phyloP scores from a whole-genome alignment of 2,113 vertebrate species.

The Erpornis zantholeuca region DNA sequence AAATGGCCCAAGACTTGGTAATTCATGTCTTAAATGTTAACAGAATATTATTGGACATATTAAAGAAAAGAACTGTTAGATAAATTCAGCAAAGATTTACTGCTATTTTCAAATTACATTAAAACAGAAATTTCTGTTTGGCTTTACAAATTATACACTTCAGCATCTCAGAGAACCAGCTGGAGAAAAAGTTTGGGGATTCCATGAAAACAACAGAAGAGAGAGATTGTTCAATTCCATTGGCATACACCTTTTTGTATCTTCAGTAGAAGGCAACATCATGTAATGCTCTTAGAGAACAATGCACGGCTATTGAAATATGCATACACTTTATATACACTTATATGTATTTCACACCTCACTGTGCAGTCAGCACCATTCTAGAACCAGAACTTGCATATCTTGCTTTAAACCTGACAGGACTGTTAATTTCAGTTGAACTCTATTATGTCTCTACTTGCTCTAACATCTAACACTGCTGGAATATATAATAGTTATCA shows the following conservation, averaged over 20 bases:
- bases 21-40: background rate
- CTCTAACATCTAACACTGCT: background rate
- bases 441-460: background rate
- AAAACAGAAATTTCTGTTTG: background rate
- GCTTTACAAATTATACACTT: background rate
- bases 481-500: background rate
- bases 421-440: background rate
- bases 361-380: background rate
- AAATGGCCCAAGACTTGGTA: background rate
- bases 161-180: background rate
- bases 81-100: background rate
- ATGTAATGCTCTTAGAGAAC: background rate
- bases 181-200: background rate
- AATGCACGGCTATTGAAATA: fast-evolving
- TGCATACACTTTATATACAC: fast-evolving
- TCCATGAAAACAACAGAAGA: background rate
- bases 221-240: background rate
- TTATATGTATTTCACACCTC: background rate
- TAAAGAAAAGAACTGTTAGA: background rate
- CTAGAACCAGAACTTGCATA: background rate
- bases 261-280: background rate
- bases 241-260: background rate
- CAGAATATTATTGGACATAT: background rate
- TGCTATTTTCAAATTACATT: background rate
- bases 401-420: background rate